Conservation (phyloP, 2,113 vertebrate genomes). For the Holacanthus passer region DNA sequence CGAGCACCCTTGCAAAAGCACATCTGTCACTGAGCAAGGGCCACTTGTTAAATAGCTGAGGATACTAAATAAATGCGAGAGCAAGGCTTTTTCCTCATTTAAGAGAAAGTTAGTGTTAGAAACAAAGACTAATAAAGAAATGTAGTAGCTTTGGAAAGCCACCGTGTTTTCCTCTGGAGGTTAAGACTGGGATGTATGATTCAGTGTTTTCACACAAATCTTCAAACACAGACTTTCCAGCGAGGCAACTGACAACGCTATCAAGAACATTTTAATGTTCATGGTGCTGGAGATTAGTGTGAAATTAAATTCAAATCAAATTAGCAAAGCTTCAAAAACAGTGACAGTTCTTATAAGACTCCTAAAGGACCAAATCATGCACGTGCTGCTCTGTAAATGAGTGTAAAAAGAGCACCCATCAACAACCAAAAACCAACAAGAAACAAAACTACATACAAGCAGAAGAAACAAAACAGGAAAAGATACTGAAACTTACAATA, state of each 20-base stretch:
- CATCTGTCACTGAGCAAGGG: conserved; percentile 58
- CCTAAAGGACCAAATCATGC: too few species aligned
- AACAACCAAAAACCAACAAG: background rate
- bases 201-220: background rate
- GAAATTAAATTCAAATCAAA: too few species aligned
- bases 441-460: background rate
- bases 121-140: conserved; percentile 57
- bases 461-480: background rate
- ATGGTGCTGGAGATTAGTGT: conserved; percentile 51
- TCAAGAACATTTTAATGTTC: conserved; percentile 16
- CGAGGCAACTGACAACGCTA: background rate
- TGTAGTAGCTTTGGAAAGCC: conserved; percentile 3
- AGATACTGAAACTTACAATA: background rate
- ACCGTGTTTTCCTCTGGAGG: background rate
- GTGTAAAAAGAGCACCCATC: background rate
- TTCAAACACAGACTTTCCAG: conserved; percentile 11
- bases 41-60: conserved; percentile 60
- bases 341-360: background rate
- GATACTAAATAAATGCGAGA: conserved; percentile 57
- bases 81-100: conserved; percentile 8
- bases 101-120: conserved; percentile 1
- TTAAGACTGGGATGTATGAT: background rate
- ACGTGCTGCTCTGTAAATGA: background rate
- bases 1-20: conserved; percentile 28
- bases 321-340: background rate